Conservation (phyloP, 2,113 vertebrate species). For the Catharus minimus region DNA sequence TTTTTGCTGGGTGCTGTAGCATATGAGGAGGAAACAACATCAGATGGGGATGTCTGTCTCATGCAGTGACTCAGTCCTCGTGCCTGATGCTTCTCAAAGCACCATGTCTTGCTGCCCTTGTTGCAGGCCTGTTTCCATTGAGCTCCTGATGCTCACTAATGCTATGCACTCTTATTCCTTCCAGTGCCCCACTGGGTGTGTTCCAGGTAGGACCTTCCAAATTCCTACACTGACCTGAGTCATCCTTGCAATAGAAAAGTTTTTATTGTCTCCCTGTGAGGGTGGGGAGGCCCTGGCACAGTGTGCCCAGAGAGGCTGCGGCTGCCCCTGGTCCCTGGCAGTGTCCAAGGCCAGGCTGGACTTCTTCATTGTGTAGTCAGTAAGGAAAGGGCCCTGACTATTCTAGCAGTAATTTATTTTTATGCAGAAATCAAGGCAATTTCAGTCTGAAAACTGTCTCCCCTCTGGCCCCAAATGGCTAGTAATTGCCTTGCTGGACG, state of each 20-base stretch:
- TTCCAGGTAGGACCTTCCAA: background rate
- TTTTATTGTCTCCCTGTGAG: background rate
- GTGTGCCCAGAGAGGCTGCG: background rate
- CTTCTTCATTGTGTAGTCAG: background rate
- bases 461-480: background rate
- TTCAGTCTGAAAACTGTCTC: background rate
- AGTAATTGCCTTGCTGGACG: background rate
- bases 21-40: background rate
- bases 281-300: background rate
- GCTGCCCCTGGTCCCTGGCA: background rate
- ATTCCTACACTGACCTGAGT: background rate
- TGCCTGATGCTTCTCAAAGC: background rate
- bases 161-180: background rate
- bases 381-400: background rate
- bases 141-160: background rate
- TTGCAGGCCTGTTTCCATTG: background rate
- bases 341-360: background rate
- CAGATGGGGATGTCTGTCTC: background rate
- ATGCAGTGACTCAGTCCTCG: background rate
- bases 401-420: background rate
- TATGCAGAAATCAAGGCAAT: background rate
- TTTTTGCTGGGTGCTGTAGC: background rate
- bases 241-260: background rate
- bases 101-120: rapidly evolving
- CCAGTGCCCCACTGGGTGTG: background rate